Conservation (phyloP, 2,888 invertebrate species). For the Tanypteryx hageni region DNA sequence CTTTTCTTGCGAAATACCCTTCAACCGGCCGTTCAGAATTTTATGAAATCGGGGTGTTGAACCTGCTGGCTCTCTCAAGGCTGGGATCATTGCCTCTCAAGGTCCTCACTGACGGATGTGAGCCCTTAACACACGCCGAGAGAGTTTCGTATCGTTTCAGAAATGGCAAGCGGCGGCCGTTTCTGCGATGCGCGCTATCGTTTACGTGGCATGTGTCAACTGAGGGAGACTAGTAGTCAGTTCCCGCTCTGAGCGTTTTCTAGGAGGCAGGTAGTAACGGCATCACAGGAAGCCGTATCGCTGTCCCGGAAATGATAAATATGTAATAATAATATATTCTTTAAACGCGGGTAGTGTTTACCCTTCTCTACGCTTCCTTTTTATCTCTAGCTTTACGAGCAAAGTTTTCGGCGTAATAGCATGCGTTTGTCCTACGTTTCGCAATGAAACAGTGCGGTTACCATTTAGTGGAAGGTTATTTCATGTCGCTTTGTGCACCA, state of each 20-base stretch:
- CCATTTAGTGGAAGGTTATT: neutral
- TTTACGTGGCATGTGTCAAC: too few relatives aligned
- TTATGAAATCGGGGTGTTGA: slow-evolving; percentile 1
- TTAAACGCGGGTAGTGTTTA: neutral
- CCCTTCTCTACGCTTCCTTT: too few relatives aligned
- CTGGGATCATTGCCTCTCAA: slow-evolving; percentile 25
- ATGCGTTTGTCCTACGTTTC: neutral
- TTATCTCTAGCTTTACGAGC: too few relatives aligned
- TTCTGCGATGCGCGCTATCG: neutral
- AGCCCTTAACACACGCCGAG: neutral
- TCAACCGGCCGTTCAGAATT: neutral
- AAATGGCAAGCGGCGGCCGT: neutral
- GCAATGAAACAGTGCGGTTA: neutral
- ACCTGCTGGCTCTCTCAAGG: slow-evolving; percentile 13
- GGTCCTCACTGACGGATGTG: slow-evolving; percentile 13
- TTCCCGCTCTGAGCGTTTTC: too few relatives aligned
- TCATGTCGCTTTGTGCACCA: neutral
- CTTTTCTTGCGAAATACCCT: neutral
- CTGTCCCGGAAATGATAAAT: neutral
- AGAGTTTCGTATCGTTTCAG: slow-evolving; percentile 26
- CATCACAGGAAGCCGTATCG: too few relatives aligned
- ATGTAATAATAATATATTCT: neutral
- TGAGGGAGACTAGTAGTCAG: too few relatives aligned
- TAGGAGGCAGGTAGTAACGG: too few relatives aligned
- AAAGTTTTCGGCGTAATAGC: neutral